Evolutionary conservation across 2,797 vertebrate genomes (phyloP).

Genomic region (Gymnoscopelus microlampas): DNA sequence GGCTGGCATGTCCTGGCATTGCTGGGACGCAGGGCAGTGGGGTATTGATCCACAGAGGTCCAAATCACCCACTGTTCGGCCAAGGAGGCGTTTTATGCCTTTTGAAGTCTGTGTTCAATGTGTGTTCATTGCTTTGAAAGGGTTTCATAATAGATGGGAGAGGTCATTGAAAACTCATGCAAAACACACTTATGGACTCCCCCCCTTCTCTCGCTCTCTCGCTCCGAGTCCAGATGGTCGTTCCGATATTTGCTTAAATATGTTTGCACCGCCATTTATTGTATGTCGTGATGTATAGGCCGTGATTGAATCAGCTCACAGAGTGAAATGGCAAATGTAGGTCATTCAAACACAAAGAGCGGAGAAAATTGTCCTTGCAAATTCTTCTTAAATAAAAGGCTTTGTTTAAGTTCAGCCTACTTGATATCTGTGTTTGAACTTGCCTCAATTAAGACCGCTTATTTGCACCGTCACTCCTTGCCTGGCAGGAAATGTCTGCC

Average conservation of each 20-base stretch:
- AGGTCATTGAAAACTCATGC: slow-evolving; percentile 45
- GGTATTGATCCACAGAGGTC: slow-evolving; percentile 57
- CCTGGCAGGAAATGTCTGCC: slow-evolving; percentile 25
- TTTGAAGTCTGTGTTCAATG: slow-evolving; percentile 23
- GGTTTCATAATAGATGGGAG: slow-evolving; percentile 26
- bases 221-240: slow-evolving; percentile 31
- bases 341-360: not conserved
- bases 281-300: slow-evolving; percentile 30
- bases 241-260: slow-evolving; percentile 43
- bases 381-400: slow-evolving; percentile 25
- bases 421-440: slow-evolving; percentile 38
- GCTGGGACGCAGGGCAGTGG: not conserved
- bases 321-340: slow-evolving; percentile 4
- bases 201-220: slow-evolving; percentile 1
- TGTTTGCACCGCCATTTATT: slow-evolving; percentile 17
- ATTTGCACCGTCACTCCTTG: slow-evolving; percentile 30
- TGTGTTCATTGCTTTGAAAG: slow-evolving; percentile 18
- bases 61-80: slow-evolving; percentile 27
- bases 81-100: slow-evolving; percentile 39
- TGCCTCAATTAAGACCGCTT: slow-evolving; percentile 31
- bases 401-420: slow-evolving; percentile 42
- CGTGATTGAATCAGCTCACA: slow-evolving; percentile 31
- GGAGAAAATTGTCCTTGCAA: slow-evolving; percentile 7
- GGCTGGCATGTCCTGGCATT: slow-evolving; percentile 62
- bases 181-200: slow-evolving; percentile 31